phyloP scores from a whole-genome alignment of 2,888 invertebrate genomes.

The Aphidius colemani region DNA sequence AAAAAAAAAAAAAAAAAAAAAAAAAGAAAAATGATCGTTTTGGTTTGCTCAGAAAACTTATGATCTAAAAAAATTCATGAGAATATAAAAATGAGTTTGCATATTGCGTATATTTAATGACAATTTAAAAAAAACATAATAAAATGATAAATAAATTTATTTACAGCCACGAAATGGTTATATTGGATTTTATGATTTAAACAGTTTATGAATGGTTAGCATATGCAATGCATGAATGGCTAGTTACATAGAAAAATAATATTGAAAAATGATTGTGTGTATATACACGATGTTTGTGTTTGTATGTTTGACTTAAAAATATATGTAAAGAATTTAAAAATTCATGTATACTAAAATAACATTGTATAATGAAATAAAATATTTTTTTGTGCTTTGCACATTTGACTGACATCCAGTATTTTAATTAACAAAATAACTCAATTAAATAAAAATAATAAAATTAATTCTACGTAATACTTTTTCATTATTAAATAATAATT shows the following conservation, averaged over 20 bases:
- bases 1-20: background rate
- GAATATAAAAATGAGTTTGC: background rate
- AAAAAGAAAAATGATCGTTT: background rate
- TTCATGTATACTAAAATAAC: conserved; percentile 9
- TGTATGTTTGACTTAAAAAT: background rate
- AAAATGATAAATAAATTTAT: conserved; percentile 19
- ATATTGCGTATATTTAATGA: conserved; percentile 23
- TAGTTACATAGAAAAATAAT: background rate
- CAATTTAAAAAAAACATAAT: conserved; percentile 12
- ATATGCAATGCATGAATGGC: background rate
- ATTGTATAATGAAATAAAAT: background rate
- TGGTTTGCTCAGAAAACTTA: no score
- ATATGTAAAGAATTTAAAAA: background rate
- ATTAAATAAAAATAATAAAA: conserved; percentile 25
- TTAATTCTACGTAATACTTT: background rate
- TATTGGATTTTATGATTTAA: background rate
- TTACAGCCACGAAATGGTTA: conserved; percentile 23
- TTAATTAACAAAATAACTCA: conserved; percentile 33
- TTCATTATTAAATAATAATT: conserved; percentile 29
- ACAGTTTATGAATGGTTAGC: no score
- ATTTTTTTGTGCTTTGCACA: conserved; percentile 36
- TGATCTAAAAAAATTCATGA: background rate
- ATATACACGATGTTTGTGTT: conserved; percentile 15
- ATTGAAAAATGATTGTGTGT: conserved; percentile 7
- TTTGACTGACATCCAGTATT: conserved; percentile 28